Evolutionary conservation across 2,888 invertebrate species (phyloP).

Genomic region (Apamea crenata): DNA sequence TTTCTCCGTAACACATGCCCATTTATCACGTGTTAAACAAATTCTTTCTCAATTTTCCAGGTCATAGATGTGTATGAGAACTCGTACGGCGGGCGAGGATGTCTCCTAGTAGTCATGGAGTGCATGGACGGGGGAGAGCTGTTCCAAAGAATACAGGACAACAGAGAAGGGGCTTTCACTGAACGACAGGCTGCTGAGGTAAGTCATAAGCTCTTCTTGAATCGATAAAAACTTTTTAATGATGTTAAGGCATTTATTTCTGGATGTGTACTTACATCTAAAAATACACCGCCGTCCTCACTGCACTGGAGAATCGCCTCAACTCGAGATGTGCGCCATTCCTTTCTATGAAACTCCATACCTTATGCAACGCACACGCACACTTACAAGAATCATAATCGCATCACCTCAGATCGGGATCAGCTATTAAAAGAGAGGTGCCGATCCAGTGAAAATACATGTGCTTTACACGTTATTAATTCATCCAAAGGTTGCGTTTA

Average conservation of each 20-base stretch:
- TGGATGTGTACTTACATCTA: neutral
- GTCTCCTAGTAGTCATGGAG: slow-evolving; percentile 99
- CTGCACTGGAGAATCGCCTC: too few relatives aligned
- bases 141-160: slow-evolving; percentile 98
- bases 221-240: neutral
- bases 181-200: slow-evolving; percentile 93
- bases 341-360: too few relatives aligned
- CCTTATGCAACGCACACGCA: too few relatives aligned
- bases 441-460: too few relatives aligned
- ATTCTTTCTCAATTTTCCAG: slow-evolving; percentile 68
- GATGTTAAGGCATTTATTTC: neutral
- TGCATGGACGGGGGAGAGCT: slow-evolving; percentile 99
- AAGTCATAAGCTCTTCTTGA: slow-evolving; percentile 5
- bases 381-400: too few relatives aligned
- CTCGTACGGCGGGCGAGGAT: slow-evolving; percentile 97
- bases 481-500: too few relatives aligned
- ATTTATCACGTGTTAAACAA: neutral
- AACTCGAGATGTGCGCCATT: too few relatives aligned
- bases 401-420: too few relatives aligned
- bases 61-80: slow-evolving; percentile 99
- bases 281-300: too few relatives aligned
- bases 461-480: too few relatives aligned
- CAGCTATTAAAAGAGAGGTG: too few relatives aligned
- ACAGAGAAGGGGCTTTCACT: slow-evolving; percentile 98
- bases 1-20: too few relatives aligned